Conservation (phyloP, 2,888 invertebrate genomes). For the Aphidoletes aphidimyza region DNA sequence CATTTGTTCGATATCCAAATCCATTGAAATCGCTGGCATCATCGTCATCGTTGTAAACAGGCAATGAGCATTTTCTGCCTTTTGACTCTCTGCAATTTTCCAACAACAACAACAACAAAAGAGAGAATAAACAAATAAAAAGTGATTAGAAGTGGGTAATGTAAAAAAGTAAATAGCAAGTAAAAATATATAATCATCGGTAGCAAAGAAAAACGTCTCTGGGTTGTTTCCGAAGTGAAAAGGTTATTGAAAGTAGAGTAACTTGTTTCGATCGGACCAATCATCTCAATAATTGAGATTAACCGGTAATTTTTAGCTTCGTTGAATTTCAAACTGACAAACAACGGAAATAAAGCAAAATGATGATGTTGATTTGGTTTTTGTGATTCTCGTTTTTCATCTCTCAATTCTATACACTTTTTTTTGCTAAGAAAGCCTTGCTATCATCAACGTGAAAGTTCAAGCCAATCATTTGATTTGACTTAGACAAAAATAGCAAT, state of each 20-base stretch:
- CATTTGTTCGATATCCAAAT: slow-evolving; percentile 78
- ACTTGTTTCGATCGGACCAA: not conserved
- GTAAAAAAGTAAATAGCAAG: not conserved
- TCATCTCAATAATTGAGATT: slow-evolving; percentile 11
- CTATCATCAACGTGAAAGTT: slow-evolving; percentile 26
- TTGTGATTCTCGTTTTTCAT: not conserved
- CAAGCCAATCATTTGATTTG: not conserved
- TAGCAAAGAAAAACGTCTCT: not conserved
- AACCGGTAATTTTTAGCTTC: not conserved
- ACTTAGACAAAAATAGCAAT: not conserved
- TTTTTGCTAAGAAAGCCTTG: not conserved
- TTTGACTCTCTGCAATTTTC: slow-evolving; percentile 67
- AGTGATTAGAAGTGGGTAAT: not conserved
- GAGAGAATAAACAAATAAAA: not conserved
- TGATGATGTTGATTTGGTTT: slow-evolving; percentile 4
- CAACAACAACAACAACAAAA: not conserved
- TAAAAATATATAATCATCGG: not conserved
- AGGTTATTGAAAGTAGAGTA: not conserved
- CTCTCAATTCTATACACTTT: too few species aligned
- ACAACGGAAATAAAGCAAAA: not conserved
- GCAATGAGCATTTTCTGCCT: slow-evolving; percentile 72
- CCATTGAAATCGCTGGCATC: slow-evolving; percentile 87
- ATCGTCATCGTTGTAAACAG: slow-evolving; percentile 83
- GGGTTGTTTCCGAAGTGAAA: not conserved
- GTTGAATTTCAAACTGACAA: not conserved